A percentile compares a stretch with the other conserved stretches of the same genome.
These are phyloP conservation scores for Phalacrocorax brasilianus DNA, from an alignment of 2,113 vertebrate species.

Conservation along the genomic window DNA sequence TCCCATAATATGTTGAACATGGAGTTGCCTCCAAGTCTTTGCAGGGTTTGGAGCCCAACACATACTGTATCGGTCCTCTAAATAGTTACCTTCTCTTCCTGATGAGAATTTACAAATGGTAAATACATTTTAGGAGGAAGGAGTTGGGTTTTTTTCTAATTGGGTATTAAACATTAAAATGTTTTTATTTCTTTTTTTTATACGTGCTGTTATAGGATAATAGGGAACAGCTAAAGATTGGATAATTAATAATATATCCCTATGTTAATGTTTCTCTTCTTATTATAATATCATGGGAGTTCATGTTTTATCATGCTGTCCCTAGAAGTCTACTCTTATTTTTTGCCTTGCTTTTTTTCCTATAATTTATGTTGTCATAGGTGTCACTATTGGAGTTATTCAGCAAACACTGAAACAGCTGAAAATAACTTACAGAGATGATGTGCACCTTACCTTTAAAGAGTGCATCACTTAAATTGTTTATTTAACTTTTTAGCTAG, in stretches of 20 bases:
- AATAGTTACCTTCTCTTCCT: background rate
- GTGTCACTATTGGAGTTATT: background rate
- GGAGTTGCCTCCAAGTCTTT: background rate
- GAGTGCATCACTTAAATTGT: background rate
- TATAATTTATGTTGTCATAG: background rate
- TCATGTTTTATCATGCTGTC: background rate
- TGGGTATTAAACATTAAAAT: background rate
- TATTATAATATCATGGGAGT: background rate
- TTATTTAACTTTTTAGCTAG: background rate
- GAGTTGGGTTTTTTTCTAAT: background rate
- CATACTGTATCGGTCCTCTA: background rate
- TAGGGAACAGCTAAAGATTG: background rate
- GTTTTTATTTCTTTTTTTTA: background rate
- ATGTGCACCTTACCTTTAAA: background rate
- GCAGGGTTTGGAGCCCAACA: background rate
- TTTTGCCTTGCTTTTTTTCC: background rate
- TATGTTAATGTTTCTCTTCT: background rate
- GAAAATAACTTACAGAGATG: background rate
- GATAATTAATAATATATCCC: background rate
- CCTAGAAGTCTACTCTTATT: background rate
- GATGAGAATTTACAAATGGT: background rate
- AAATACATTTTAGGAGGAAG: background rate
- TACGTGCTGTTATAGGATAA: background rate
- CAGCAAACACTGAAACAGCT: background rate
- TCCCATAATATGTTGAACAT: background rate